A percentile compares a stretch with the other conserved stretches of the same genome.
These are phyloP conservation scores for Apotomis turbidana DNA, from an alignment of 2,888 invertebrate genomes.

Conservation along the genomic window DNA sequence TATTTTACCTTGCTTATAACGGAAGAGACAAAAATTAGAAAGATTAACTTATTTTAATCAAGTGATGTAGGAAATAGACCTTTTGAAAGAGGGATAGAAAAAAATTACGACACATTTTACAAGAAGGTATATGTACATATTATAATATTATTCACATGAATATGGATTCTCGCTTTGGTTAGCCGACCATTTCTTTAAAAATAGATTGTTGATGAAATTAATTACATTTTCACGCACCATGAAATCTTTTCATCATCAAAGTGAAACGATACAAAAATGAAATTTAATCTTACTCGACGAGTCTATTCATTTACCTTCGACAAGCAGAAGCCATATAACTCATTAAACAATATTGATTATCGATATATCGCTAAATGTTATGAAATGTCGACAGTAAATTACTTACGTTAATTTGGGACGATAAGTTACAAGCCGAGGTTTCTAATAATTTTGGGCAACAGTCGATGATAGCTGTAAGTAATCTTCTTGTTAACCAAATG, in stretches of 20 bases:
- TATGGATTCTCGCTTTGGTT: too few species aligned
- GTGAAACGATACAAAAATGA: not conserved
- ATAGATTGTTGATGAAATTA: not conserved
- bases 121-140: too few species aligned
- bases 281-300: constrained; percentile 1
- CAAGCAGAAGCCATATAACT: constrained; percentile 18
- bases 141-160: too few species aligned
- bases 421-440: constrained; percentile 53
- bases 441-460: constrained; percentile 54
- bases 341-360: constrained; percentile 30
- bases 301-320: constrained; percentile 9
- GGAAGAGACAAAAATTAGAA: too few species aligned
- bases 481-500: constrained; percentile 62
- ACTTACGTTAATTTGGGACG: constrained; percentile 53
- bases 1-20: too few species aligned
- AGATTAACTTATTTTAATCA: too few species aligned
- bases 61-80: too few species aligned
- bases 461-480: constrained; percentile 55
- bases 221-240: not conserved
- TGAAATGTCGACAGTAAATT: constrained; percentile 40
- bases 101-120: too few species aligned
- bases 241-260: constrained; percentile 1
- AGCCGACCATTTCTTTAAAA: not conserved
- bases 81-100: too few species aligned
- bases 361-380: constrained; percentile 34